Base-by-base conservation (phyloP, 1,140 invertebrate species). In the Drosophila persimilis region DNA sequence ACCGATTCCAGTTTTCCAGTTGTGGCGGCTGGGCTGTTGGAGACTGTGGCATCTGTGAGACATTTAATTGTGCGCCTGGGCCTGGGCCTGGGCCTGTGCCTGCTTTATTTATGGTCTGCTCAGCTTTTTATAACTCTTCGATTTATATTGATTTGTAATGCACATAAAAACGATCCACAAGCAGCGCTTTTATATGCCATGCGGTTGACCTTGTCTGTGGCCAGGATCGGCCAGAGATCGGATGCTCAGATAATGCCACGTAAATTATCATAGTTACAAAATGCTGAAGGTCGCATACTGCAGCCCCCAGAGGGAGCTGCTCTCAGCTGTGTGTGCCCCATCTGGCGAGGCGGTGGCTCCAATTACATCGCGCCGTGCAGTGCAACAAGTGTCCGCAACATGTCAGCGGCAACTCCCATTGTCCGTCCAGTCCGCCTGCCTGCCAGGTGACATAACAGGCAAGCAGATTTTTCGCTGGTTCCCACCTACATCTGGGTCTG, bases 91-190 rank as follows among this genome's bases (percentile, higher is more conserved):
- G 69, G 70, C 43, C 63, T 31, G 29, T 64, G 70, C 43, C 63
- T 70, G 24, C 24, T 73, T 86, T 81, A 75, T 85, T 85, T 85
- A 85, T 85, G 81, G 83, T 61, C 70, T 85, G 81, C 59, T 77
- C 83, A 74, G 81, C 65, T 70, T 86, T 85, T 85, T 85, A 85
- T 73, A 86, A 85, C 81, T 88, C 77, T 85, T 88, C 81, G 83
- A 85, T 88, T 85, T 85, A 81, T 86, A 85, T 85, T 85, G 81
- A 85, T 85, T 85, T 81, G 77, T 75, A 86, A 77, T 73, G 67
- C 67, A 62, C 67, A 80, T 84, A 77, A 84, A 62, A 69, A 72
- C 24, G 59, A 73, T 24, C 15, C 15, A 57, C 57, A 39, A 51
- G 50, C 70, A 69, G 8, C 48, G 64, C 53, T 58, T 77, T 81